phyloP scores from a whole-genome alignment of 2,797 vertebrate species.

The Microctenopoma stevenorrisi region DNA sequence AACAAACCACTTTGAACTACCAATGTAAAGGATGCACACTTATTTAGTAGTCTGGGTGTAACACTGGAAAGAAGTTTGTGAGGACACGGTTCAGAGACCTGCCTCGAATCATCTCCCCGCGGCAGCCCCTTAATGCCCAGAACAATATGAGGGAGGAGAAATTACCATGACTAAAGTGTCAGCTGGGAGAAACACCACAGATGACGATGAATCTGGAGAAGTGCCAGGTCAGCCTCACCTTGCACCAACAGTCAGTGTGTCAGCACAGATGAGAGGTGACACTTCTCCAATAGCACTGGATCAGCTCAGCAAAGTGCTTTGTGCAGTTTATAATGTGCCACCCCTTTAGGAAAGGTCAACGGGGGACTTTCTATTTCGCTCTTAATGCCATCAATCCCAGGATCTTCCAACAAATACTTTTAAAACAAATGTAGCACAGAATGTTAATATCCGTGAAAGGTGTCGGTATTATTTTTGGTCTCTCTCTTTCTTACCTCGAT shows the following conservation, averaged over 20 bases:
- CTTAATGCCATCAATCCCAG: neutral
- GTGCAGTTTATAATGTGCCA: constrained; percentile 26
- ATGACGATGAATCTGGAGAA: constrained; percentile 37
- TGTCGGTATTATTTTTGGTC: neutral
- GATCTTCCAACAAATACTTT: neutral
- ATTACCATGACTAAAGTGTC: constrained; percentile 34
- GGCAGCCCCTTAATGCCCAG: constrained; percentile 3
- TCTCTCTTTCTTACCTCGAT: neutral
- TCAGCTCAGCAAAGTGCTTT: constrained; percentile 57
- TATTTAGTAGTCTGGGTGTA: constrained; percentile 13
- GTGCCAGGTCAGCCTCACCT: constrained; percentile 34
- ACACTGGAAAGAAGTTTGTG: constrained; percentile 10
- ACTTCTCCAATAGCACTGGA: constrained; percentile 56
- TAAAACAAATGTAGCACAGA: neutral
- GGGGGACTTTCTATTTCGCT: neutral
- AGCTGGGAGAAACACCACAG: constrained; percentile 19
- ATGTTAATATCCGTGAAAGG: too few species aligned
- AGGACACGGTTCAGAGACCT: constrained; percentile 11
- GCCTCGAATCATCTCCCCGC: neutral
- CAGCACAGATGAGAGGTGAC: constrained; percentile 37
- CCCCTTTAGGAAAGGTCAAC: constrained; percentile 40
- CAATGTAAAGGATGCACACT: constrained; percentile 15
- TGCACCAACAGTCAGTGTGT: constrained; percentile 35
- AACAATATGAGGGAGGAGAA: constrained; percentile 13
- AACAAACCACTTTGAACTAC: constrained; percentile 27